Conservation (phyloP, 2,888 invertebrate species). For the Tridacna crocea region DNA sequence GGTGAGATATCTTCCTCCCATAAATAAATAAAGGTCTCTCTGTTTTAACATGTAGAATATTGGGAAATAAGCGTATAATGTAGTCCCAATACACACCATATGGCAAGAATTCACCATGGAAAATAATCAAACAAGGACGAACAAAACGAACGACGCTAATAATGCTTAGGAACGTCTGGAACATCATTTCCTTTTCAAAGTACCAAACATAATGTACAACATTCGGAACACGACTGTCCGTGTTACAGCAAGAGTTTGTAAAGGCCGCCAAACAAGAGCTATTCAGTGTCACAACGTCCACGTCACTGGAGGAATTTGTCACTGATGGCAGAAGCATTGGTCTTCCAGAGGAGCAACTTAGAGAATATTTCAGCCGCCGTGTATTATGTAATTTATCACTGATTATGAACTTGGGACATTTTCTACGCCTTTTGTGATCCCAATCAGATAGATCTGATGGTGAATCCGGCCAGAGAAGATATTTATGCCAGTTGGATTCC, state of each 20-base stretch:
- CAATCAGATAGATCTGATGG: constrained; percentile 5
- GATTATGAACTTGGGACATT: constrained; percentile 3
- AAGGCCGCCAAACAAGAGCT: constrained; percentile 43
- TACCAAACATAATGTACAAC: constrained; percentile 61
- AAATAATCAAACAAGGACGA: constrained; percentile 65
- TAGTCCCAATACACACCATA: constrained; percentile 66
- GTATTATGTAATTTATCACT: not conserved
- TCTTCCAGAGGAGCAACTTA: constrained; percentile 3
- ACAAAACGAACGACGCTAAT: constrained; percentile 57
- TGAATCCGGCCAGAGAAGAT: constrained; percentile 6
- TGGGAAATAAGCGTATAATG: constrained; percentile 62
- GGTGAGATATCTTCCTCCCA: constrained; percentile 52
- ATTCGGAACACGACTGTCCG: constrained; percentile 44
- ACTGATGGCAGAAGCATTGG: not conserved
- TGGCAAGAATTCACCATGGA: constrained; percentile 63
- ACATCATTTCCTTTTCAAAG: constrained; percentile 31
- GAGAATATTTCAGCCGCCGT: not conserved
- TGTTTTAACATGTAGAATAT: constrained; percentile 59
- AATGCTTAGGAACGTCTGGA: constrained; percentile 50
- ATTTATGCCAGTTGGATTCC: constrained; percentile 1
- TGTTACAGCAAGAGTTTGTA: constrained; percentile 38
- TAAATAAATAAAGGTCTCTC: constrained; percentile 53
- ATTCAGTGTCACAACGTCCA: constrained; percentile 21
- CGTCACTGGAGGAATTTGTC: constrained; percentile 6
- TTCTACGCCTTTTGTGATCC: not conserved